Evolutionary conservation across 2,888 invertebrate genomes (phyloP).

Genomic region (Volucella inflata): DNA sequence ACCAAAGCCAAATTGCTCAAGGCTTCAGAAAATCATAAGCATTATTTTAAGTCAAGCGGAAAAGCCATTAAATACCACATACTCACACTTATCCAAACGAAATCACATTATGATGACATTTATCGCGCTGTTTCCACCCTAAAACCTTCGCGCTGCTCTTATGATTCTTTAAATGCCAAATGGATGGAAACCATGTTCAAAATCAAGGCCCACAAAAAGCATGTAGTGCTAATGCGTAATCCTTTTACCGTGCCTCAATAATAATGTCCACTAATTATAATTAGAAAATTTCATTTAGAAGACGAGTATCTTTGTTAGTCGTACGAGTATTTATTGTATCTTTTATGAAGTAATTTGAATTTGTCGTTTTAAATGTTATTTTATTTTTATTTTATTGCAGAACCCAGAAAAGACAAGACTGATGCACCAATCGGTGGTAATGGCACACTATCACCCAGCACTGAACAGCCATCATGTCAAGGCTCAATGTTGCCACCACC

Average conservation of each 20-base stretch:
- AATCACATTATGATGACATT: conserved; percentile 30
- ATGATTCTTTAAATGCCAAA: not conserved
- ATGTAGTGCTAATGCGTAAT: not conserved
- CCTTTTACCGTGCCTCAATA: conserved; percentile 24
- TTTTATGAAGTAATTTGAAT: not conserved
- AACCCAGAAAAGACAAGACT: conserved; percentile 97
- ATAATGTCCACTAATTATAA: conserved; percentile 33
- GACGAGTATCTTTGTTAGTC: no score
- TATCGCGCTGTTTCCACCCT: not conserved
- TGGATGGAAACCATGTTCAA: not conserved
- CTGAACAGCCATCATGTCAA: conserved; percentile 84
- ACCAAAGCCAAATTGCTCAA: not conserved
- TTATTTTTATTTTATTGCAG: conserved; percentile 86
- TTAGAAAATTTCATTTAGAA: not conserved
- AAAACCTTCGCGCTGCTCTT: not conserved
- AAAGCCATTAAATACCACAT: conserved; percentile 42
- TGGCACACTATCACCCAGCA: conserved; percentile 87
- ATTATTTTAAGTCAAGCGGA: conserved; percentile 47
- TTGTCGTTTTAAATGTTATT: conserved; percentile 16
- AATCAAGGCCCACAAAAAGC: not conserved
- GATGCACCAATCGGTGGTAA: conserved; percentile 86
- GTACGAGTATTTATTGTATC: no score
- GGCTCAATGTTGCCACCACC: conserved; percentile 82
- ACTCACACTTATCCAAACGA: conserved; percentile 1
- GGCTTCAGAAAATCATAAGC: conserved; percentile 12